Base-by-base conservation (phyloP, 2,113 vertebrate genomes). In the Nothoprocta perdicaria region DNA sequence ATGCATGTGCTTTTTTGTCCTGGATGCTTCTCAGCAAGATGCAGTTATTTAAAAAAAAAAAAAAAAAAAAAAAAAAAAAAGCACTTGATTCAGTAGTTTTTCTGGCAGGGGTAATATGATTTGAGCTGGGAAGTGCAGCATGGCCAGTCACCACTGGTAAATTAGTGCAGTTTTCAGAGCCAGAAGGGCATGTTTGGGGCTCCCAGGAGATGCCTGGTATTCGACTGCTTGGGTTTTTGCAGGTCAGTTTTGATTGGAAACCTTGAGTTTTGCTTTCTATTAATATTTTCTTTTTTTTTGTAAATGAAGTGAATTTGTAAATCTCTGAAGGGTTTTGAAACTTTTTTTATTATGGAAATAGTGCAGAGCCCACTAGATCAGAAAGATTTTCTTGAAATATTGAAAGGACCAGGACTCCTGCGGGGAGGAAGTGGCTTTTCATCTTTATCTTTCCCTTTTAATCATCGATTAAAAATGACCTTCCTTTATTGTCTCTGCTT, bases 1-100 rank as follows among this genome's bases (percentile, higher is more conserved):
- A 11, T 3, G 41, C 10, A 43, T 33, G 17, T 21, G 16, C 3
- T 31, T 9, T 0, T 71, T 87, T 67, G 0, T 80, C 24, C 21
- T 65, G 29, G 24, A 15, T 27, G 2, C 29, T 60, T 86, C 43
- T 80, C 19, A 35, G 22, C 22, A 24, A 17, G 12, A 35, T 71
- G 11, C 67, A 16, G 33, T 35, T 18, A 35, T 38, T 38, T 38
- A 38, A 38, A 38, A 38, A 38, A 38, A 38, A 38, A 38, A 38
- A 38, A 38, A 38, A 38, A 38, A 38, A 38, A 38, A 38, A 38
- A 38, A 38, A 38, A 38, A 38, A 38, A 38, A 38, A 7, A 38
- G 8, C 10, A 1, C 46, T 21, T 26, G 5, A 12, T 71, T 62
- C 73, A 1, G 55, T 33, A 38, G 4, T 18, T 17, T 38, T 73